These are phyloP conservation scores for Xanthorhoe designata DNA, from an alignment of 2,888 invertebrate genomes.

Conservation along the genomic window DNA sequence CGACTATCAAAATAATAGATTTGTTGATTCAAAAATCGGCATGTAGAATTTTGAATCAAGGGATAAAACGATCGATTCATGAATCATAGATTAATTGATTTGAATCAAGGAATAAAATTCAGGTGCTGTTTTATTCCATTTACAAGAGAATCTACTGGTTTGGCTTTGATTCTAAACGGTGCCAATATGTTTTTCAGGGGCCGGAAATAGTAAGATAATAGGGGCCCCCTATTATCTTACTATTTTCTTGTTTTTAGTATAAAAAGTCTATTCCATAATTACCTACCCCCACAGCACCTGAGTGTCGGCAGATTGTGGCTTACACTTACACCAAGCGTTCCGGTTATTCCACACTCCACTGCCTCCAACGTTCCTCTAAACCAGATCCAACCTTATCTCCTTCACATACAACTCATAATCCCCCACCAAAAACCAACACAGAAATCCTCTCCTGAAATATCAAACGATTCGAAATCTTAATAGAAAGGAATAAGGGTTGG, in stretches of 20 bases:
- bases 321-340: conserved; percentile 70
- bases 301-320: conserved; percentile 79
- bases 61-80: no score
- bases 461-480: conserved; percentile 47
- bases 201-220: no score
- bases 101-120: no score
- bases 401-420: conserved; percentile 39
- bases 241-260: neutral
- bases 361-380: conserved; percentile 37
- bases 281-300: conserved; percentile 67
- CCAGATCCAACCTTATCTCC: conserved; percentile 45
- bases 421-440: conserved; percentile 1
- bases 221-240: no score
- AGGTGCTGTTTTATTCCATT: no score
- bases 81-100: no score
- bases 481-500: conserved; percentile 31
- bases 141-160: no score
- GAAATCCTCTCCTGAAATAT: conserved; percentile 29
- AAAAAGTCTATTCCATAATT: conserved; percentile 59
- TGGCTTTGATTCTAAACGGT: no score
- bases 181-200: no score
- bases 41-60: no score
- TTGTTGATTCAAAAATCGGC: no score
- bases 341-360: conserved; percentile 58
- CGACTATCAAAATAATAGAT: no score